A percentile compares a stretch with the other conserved stretches of the same genome.
Evolutionary conservation across 1,140 invertebrate genomes (phyloP).

Genomic region (Sesamia nonagrioides): DNA sequence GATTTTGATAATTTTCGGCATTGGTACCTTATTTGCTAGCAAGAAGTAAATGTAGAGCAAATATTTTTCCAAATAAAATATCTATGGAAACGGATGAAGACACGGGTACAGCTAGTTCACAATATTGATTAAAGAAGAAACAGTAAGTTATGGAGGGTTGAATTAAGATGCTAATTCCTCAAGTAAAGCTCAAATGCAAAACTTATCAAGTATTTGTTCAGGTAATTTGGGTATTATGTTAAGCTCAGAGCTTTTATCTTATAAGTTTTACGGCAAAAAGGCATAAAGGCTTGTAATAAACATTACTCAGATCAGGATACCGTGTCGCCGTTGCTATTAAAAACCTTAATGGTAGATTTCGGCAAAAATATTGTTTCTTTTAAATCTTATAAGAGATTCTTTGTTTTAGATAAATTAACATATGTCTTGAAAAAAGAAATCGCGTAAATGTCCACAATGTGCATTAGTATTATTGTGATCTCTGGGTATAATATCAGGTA

Average conservation of each 20-base stretch:
- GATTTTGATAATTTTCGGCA: too few species aligned
- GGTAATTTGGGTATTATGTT: background rate
- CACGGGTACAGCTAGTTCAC: background rate
- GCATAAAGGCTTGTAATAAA: background rate
- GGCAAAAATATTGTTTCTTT: background rate
- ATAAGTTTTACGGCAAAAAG: slow-evolving; percentile 1
- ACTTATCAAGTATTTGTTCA: slow-evolving; percentile 30
- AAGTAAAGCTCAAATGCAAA: slow-evolving; percentile 10
- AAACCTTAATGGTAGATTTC: background rate
- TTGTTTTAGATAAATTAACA: background rate
- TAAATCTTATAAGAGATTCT: background rate
- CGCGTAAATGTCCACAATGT: too few species aligned
- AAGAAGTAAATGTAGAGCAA: too few species aligned
- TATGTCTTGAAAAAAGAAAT: background rate
- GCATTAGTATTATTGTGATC: too few species aligned
- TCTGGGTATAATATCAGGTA: too few species aligned
- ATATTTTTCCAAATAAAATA: too few species aligned
- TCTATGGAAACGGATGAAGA: background rate
- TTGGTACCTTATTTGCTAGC: too few species aligned
- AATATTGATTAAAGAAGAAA: background rate
- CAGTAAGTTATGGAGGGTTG: background rate
- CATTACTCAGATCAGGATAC: background rate
- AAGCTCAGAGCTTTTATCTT: slow-evolving; percentile 5
- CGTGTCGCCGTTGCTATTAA: slow-evolving; percentile 10
- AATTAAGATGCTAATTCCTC: background rate